Conservation (phyloP, 1,140 invertebrate species). For the Cydia strobilella region DNA sequence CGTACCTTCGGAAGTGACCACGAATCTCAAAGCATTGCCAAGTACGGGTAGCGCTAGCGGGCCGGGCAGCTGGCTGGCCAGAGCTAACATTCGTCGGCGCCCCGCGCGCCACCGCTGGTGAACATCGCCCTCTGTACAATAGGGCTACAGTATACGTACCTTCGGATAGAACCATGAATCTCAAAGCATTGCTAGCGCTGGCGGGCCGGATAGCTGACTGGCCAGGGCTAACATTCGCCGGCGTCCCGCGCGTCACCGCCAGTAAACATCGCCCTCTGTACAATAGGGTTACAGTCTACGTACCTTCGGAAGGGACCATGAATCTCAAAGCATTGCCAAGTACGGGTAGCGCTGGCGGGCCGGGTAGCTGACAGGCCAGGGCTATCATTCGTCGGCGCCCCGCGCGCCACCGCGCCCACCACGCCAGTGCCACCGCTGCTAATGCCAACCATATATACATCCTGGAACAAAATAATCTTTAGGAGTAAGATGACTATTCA, state of each 20-base stretch:
- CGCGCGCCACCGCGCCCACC: conserved; percentile 85
- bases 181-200: conserved; percentile 83
- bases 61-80: conserved; percentile 85
- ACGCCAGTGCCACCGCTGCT: conserved; percentile 40
- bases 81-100: conserved; percentile 82
- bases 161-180: conserved; percentile 82
- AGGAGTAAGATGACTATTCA: no score
- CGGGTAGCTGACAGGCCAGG: conserved; percentile 84
- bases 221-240: conserved; percentile 83
- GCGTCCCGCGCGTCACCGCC: conserved; percentile 83
- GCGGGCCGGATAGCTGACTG: conserved; percentile 84
- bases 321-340: conserved; percentile 85
- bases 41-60: conserved; percentile 83
- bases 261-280: not conserved
- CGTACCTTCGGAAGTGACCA: conserved; percentile 82
- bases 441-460: conserved; percentile 31
- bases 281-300: conserved; percentile 33
- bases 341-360: conserved; percentile 83
- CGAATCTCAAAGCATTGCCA: conserved; percentile 84
- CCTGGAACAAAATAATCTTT: conserved; percentile 15
- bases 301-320: conserved; percentile 82
- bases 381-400: conserved; percentile 83
- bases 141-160: conserved; percentile 60
- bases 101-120: conserved; percentile 82
- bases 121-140: not conserved